phyloP scores from a whole-genome alignment of 2,797 vertebrate genomes.

The Acropternis orthonyx region DNA sequence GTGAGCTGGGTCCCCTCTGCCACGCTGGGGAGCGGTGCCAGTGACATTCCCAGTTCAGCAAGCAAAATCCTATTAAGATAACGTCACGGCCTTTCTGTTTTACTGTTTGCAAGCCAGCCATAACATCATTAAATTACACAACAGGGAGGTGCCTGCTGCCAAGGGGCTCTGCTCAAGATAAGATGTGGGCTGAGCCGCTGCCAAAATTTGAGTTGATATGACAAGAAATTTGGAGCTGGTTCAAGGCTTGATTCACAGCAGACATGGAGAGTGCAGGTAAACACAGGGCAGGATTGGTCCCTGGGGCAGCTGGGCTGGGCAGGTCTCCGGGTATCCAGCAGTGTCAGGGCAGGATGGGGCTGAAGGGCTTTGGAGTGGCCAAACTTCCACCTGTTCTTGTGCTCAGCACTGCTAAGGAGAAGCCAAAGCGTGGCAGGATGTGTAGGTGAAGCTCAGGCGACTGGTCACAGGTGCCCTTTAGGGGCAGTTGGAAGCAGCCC shows the following conservation, averaged over 20 bases:
- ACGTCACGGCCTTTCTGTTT: conserved; percentile 67
- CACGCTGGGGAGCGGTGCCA: not conserved
- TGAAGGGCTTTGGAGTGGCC: not conserved
- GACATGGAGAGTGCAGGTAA: not conserved
- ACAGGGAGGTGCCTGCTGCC: conserved; percentile 67
- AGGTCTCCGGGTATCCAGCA: not conserved
- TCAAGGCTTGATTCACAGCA: conserved; percentile 1
- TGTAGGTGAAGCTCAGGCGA: not conserved
- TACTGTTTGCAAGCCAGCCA: conserved; percentile 65
- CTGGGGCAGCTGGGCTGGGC: not conserved
- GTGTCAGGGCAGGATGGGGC: not conserved
- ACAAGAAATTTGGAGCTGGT: conserved; percentile 38
- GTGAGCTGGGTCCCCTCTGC: not conserved
- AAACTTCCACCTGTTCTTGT: not conserved
- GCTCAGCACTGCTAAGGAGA: fast-evolving
- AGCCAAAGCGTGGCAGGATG: not conserved
- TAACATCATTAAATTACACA: conserved; percentile 63
- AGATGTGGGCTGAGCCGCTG: conserved; percentile 56
- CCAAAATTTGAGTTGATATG: conserved; percentile 52
- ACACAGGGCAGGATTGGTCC: not conserved
- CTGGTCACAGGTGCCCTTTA: fast-evolving
- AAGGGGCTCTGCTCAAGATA: conserved; percentile 63
- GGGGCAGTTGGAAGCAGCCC: not conserved
- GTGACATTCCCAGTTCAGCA: conserved; percentile 1
- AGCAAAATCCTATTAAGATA: conserved; percentile 64